Percentiles rank a stretch among this genome's conserved stretches.
Conservation (phyloP, 1,140 invertebrate genomes). For the Ditylenchus dipsaci region DNA sequence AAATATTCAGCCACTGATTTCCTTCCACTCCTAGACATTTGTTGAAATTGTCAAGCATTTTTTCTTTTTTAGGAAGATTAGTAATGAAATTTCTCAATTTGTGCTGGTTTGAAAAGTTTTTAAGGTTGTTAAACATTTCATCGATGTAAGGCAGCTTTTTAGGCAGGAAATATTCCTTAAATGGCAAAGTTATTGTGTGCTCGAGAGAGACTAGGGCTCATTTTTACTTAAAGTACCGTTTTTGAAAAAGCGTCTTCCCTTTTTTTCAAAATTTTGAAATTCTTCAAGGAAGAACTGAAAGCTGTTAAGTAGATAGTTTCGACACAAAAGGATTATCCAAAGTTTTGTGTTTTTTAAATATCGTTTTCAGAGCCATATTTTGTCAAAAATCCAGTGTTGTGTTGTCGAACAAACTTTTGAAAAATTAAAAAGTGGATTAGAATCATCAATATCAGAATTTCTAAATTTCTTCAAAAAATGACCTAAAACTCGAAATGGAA, state of each 20-base stretch:
- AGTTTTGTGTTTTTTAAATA: too few species aligned
- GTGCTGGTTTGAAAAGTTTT: slow-evolving; percentile 2
- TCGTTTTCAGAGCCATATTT: too few species aligned
- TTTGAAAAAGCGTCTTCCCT: too few species aligned
- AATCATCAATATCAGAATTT: too few species aligned
- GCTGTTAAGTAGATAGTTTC: too few species aligned
- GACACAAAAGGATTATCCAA: too few species aligned
- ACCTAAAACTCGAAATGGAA: too few species aligned
- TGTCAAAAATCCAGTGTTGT: too few species aligned
- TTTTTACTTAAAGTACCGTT: not conserved
- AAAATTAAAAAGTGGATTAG: too few species aligned
- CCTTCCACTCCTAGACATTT: not conserved
- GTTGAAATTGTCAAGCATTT: slow-evolving; percentile 3
- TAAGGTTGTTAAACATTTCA: not conserved
- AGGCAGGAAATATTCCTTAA: not conserved
- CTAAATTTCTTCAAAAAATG: too few species aligned
- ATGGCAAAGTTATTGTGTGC: not conserved
- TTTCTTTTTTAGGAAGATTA: slow-evolving; percentile 7
- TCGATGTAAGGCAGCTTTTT: not conserved
- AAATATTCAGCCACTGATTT: not conserved
- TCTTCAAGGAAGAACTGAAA: not conserved
- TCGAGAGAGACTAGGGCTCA: not conserved
- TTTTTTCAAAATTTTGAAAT: too few species aligned
- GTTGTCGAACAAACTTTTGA: too few species aligned
- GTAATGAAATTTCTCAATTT: not conserved